A percentile compares a stretch with the other conserved stretches of the same genome.
Conservation (phyloP, 2,888 invertebrate species). For the Caenorhabditis zanzibari region DNA sequence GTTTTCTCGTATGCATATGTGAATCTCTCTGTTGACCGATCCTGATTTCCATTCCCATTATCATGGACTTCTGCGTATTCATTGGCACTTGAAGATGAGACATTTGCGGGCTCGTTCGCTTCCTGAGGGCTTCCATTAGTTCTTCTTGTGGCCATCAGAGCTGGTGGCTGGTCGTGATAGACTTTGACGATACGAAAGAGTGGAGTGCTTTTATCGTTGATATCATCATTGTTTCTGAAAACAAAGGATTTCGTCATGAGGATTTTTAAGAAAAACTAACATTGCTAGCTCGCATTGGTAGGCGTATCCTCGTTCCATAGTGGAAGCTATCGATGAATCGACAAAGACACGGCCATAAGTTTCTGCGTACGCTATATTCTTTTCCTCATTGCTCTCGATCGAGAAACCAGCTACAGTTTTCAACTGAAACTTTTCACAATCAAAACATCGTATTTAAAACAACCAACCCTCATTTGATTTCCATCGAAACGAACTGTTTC, state of each 20-base stretch:
- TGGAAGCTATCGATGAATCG: neutral
- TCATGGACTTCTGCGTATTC: neutral
- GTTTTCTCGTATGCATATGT: too few relatives aligned
- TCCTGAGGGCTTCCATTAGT: too few relatives aligned
- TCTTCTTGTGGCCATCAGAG: too few relatives aligned
- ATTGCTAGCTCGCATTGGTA: constrained; percentile 4
- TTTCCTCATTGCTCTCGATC: neutral
- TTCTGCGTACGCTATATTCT: neutral
- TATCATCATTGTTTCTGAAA: too few relatives aligned
- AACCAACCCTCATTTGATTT: constrained; percentile 4
- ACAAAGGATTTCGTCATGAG: too few relatives aligned
- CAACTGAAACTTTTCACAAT: constrained; percentile 3
- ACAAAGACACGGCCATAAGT: neutral
- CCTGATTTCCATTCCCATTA: too few relatives aligned
- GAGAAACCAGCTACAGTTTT: neutral
- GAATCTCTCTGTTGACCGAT: too few relatives aligned
- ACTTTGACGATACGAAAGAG: too few relatives aligned
- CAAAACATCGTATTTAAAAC: neutral
- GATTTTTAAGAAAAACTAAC: neutral
- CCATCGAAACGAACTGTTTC: constrained; percentile 3
- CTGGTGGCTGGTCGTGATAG: too few relatives aligned
- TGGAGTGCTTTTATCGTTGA: too few relatives aligned
- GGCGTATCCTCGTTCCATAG: neutral
- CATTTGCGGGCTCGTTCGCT: neutral
- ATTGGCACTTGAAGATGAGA: neutral